These are phyloP conservation scores for Piaya cayana DNA, from an alignment of 2,113 vertebrate species.

Conservation along the genomic window DNA sequence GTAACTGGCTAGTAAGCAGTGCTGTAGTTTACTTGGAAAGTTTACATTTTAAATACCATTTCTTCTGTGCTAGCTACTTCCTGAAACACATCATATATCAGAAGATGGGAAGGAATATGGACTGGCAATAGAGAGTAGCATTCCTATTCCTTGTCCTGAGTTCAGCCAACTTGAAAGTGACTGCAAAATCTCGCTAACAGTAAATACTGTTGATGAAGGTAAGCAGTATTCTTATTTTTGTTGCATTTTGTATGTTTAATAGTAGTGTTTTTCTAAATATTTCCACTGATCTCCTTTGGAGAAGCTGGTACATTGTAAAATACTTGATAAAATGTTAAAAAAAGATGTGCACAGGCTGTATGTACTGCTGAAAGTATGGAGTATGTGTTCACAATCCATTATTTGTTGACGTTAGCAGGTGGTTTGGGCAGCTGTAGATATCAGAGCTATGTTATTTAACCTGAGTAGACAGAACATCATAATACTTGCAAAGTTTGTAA, in stretches of 20 bases:
- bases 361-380: not conserved
- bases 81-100: constrained; percentile 76
- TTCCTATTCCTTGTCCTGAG: constrained; percentile 83
- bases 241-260: not conserved
- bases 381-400: not conserved
- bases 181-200: constrained; percentile 81
- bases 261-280: not conserved
- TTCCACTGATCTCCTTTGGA: not conserved
- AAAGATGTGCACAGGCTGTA: not conserved
- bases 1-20: not conserved
- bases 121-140: constrained; percentile 81
- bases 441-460: not conserved
- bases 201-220: constrained; percentile 82
- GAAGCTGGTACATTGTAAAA: not conserved
- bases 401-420: not conserved
- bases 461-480: not conserved
- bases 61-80: constrained; percentile 74
- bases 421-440: not conserved
- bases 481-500: not conserved
- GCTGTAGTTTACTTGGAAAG: not conserved
- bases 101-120: constrained; percentile 85
- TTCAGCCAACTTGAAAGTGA: constrained; percentile 59
- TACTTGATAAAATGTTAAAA: not conserved
- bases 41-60: not conserved
- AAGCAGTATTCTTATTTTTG: not conserved